Evolutionary conservation across 1,140 invertebrate species (phyloP), one percentile per base, ranked within the genome.

Genomic region (Drosophila rufa): DNA sequence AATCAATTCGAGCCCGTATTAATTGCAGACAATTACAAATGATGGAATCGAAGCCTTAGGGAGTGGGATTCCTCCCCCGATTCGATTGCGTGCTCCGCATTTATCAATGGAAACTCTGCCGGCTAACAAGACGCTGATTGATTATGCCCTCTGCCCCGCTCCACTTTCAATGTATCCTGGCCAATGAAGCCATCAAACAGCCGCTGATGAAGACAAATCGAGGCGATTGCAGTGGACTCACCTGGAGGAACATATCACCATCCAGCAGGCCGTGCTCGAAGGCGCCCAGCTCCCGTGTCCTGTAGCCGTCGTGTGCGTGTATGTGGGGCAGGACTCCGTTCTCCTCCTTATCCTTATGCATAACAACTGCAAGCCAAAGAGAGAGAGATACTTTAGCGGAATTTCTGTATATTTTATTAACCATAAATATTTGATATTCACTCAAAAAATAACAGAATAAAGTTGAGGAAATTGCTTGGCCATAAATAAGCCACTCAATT

Each of bases 211-310:
- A 89, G 85, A 89, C 82, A 79, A 90, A 90, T 90, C 48, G 81
- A 48, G 56, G 48, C 38, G 43, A 65, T 45, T 66, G 38, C 48
- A 36, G 33, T 30, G 38, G 6, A 87, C 92, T 95, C 94, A 98
- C 97, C 96, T 98, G 97, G 82, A 98, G 94, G 94, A 98, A 98
- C 96, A 98, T 97, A 94, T 98, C 97, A 66, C 97, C 97, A 93
- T 98, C 97, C 71, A 98, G 95, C 93, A 98, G 95, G 82, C 96
- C 95, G 93, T 98, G 97, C 84, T 98, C 97, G 93, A 97, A 98
- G 46, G 97, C 96, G 48, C 96, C 95, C 90, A 98, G 94, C 83
- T 98, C 97, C 79, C 97, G 94, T 50, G 95, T 94, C 76, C 96
- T 94, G 91, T 95, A 96, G 77, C 92, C 86, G 74, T 93, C 92